phyloP scores from a whole-genome alignment of 2,888 invertebrate genomes.

The Athrips mouffetella region DNA sequence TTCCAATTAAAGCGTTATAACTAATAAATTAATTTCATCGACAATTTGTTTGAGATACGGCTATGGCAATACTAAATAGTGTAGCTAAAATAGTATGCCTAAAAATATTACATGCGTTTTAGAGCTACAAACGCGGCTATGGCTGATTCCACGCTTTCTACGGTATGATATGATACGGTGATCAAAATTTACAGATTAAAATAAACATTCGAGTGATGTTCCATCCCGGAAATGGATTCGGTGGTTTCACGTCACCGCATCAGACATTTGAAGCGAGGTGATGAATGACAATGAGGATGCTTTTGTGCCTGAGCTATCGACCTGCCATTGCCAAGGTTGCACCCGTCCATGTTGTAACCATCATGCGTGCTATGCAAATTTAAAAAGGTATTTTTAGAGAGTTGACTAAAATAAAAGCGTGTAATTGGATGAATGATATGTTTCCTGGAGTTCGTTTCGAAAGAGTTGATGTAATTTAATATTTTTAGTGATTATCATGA shows the following conservation, averaged over 20 bases:
- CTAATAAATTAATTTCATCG: background rate
- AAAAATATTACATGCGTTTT: too few species aligned
- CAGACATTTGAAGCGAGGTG: background rate
- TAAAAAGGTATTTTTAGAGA: background rate
- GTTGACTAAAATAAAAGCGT: conserved; percentile 1
- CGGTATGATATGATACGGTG: background rate
- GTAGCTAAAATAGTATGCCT: too few species aligned
- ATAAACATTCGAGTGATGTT: conserved; percentile 7
- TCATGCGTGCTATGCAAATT: conserved; percentile 3
- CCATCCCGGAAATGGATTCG: conserved; percentile 15
- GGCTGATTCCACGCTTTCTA: conserved; percentile 4
- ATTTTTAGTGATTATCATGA: too few species aligned
- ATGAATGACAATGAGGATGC: conserved; percentile 13
- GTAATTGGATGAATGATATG: too few species aligned
- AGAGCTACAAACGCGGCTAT: too few species aligned
- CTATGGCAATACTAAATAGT: background rate
- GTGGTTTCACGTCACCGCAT: conserved; percentile 12
- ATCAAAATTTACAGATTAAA: background rate
- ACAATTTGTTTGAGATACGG: background rate
- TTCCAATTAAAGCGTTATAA: conserved; percentile 1
- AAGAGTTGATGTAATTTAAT: background rate
- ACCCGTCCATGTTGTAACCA: background rate
- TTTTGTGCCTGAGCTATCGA: conserved; percentile 9
- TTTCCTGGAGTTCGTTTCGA: too few species aligned
- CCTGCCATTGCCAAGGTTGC: conserved; percentile 17